Conservation (phyloP, 1,140 invertebrate species). For the Babylonia areolata region DNA sequence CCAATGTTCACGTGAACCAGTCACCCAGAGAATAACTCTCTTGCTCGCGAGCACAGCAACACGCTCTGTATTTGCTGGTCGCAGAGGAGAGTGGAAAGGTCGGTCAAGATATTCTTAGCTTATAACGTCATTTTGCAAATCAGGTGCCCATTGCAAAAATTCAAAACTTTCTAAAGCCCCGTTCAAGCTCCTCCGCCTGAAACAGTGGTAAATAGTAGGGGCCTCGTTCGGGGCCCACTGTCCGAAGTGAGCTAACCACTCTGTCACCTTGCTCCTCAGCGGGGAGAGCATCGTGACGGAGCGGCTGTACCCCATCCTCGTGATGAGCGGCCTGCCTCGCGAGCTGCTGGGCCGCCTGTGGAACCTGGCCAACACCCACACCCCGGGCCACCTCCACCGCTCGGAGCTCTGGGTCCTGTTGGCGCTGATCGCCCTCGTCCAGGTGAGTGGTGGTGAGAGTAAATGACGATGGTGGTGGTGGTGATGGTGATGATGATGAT, state of each 20-base stretch:
- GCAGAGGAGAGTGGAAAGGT: too few species aligned
- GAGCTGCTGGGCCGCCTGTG: constrained; percentile 82
- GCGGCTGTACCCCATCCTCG: constrained; percentile 80
- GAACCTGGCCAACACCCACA: constrained; percentile 80
- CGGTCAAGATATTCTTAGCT: too few species aligned
- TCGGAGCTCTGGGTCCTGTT: constrained; percentile 81
- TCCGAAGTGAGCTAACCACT: background rate
- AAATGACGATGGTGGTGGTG: constrained; percentile 6
- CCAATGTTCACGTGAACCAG: too few species aligned
- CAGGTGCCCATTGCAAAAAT: too few species aligned
- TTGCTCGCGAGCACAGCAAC: too few species aligned
- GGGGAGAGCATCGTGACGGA: constrained; percentile 79
- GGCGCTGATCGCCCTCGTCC: constrained; percentile 81
- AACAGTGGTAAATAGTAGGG: too few species aligned
- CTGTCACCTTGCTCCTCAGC: constrained; percentile 44
- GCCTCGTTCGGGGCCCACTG: too few species aligned
- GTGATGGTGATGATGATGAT: constrained; percentile 25
- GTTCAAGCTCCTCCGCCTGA: too few species aligned
- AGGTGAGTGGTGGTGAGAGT: constrained; percentile 76
- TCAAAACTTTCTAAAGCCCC: too few species aligned
- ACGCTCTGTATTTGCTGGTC: too few species aligned
- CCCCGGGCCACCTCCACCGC: constrained; percentile 80
- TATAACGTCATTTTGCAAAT: too few species aligned
- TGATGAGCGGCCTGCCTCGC: constrained; percentile 80
- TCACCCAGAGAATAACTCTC: too few species aligned